Base-by-base conservation (phyloP, 2,888 invertebrate genomes). In the Malacosoma neustria region DNA sequence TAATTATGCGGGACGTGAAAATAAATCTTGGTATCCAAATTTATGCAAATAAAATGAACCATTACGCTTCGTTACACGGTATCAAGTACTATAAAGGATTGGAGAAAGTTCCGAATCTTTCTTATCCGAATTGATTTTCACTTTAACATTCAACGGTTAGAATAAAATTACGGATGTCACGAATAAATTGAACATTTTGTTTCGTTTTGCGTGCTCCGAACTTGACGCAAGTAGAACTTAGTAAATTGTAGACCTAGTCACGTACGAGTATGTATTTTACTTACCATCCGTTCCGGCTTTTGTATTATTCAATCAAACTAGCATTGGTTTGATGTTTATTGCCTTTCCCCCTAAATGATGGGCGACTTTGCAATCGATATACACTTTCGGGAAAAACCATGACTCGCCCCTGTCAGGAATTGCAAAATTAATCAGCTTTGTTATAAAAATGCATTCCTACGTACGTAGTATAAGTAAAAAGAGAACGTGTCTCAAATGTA, bases 31-130 rank as follows among this genome's bases (percentile, higher is more conserved):
- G 61, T 61, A 71, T 71, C 70, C 65, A 72, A 74, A 76, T 72
- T 77, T 75, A 79, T 79, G 77, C 73, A 76, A 79, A 77, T 77
- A 73, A 72, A 77, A 75, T 71, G 68, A 70, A 64, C 68, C 70
- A 69, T 67, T 61, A 69, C 66, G 77, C 74, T 76, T 77, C 75
- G 79, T 79, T 79, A 79, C 72, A 63, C 75, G 51, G 65, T 67
- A 75, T 72, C 69, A 67, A 61, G 57, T 64, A 56, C 61, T 61
- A 54, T 59, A 61, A 69, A 72, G 71, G 68, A 73, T 73, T 69
- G 63, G 54, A 53, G 52, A 62, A 73, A 74, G 62, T 76, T 71
- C 46, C 58, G 55, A 53, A 64, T 65, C 53, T 63, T 67, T 61
- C 57, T 64, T 67, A 52, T 59, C 52, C 65, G 57, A 69, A 68